Conservation (phyloP, 2,797 vertebrate genomes). For the Centroberyx gerrardi region DNA sequence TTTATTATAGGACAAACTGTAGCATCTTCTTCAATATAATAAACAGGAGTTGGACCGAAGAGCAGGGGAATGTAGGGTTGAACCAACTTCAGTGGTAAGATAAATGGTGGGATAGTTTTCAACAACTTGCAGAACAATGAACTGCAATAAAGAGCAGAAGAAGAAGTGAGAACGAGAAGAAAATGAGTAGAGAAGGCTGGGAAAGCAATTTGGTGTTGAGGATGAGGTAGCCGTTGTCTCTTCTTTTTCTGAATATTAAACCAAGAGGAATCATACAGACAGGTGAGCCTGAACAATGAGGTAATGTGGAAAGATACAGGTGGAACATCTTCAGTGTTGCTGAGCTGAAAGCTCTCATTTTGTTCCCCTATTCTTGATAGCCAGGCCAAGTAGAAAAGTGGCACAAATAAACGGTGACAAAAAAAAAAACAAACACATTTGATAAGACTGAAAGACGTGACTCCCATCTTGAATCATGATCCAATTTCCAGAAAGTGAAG, state of each 20-base stretch:
- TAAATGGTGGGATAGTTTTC: constrained; percentile 41
- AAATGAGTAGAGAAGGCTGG: constrained; percentile 2
- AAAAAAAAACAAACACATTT: constrained; percentile 20
- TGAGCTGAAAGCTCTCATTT: constrained; percentile 27
- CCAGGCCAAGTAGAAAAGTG: constrained; percentile 25
- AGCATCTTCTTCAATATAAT: not conserved
- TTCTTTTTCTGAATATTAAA: constrained; percentile 44
- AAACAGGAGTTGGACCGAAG: constrained; percentile 8
- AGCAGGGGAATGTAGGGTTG: not conserved
- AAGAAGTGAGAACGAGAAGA: not conserved
- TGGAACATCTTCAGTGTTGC: constrained; percentile 22
- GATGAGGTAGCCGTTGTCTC: constrained; percentile 4
- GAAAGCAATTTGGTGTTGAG: constrained; percentile 39
- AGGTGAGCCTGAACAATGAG: constrained; percentile 45
- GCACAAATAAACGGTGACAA: constrained; percentile 32
- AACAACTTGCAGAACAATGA: constrained; percentile 33
- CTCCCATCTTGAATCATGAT: constrained; percentile 47
- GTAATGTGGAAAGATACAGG: constrained; percentile 47
- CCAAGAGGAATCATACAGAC: constrained; percentile 38
- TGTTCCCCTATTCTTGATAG: constrained; percentile 25
- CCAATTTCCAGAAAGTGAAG: constrained; percentile 66
- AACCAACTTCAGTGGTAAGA: constrained; percentile 19
- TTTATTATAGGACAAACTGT: not conserved
- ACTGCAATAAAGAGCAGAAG: constrained; percentile 33
- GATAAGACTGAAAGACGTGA: constrained; percentile 41